Base-by-base conservation (phyloP, 2,113 vertebrate species). In the Lasiurus borealis region DNA sequence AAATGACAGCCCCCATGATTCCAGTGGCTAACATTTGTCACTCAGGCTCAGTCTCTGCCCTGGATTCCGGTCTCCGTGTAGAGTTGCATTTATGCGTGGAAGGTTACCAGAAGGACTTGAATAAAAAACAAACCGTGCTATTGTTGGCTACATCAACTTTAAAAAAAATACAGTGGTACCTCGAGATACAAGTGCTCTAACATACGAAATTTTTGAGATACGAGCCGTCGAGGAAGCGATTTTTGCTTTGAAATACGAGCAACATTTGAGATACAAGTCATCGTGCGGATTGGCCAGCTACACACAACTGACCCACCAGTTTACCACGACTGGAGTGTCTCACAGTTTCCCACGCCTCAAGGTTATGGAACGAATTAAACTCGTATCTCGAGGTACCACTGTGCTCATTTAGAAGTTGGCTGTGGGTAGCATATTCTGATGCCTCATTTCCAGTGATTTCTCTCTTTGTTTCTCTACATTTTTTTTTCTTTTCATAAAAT, bases 401-500 rank as follows among this genome's bases (percentile, higher is more conserved):
- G n/a, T n/a, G n/a, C n/a, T 71, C 66, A 64, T 8, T 48, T 46
- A 76, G 36, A 80, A 34, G 2, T 6, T 15, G 13, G 3, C 25
- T 10, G 2, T 66, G 4, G 80, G 95, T 94, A 72, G 44, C 48
- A 14, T 77, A 88, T 95, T 87, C 13, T 71, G 89, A 82, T 5
- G 52, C 8, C 46, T 14, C 13, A 57, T 71, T 90, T 34, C 84
- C 75, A 80, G 23, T 88, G 46, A 69, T 36, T 72, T 90, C 9
- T 48, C 2, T 92, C 46, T 25, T 1, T 62, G 2, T 3, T 34
- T 90, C 68, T 93, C 97, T 90, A 68, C 36, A 21, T 16, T 77
- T 88, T 96, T n/a, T 40, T 14, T 34, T 94, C 78, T 59, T 81
- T 88, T 94, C 71, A 95, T 85, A 86, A 36, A 77, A 46, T 21